Evolutionary conservation across 2,888 invertebrate genomes (phyloP).

Genomic region (Epiblema foenella): DNA sequence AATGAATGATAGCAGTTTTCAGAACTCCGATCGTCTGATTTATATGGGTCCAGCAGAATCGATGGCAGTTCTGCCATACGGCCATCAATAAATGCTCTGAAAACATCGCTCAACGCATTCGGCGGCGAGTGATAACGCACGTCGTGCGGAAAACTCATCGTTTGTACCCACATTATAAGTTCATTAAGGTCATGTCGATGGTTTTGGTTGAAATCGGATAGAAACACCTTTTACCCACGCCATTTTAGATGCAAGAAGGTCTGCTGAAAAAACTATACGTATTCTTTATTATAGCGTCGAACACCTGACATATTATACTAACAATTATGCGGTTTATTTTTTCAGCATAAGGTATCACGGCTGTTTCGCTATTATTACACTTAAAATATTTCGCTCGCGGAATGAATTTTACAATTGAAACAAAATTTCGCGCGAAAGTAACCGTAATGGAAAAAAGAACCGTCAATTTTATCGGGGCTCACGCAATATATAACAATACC

Average conservation of each 20-base stretch:
- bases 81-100: conserved; percentile 72
- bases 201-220: conserved; percentile 9
- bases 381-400: conserved; percentile 26
- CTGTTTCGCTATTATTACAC: background rate
- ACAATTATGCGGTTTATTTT: no score
- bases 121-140: conserved; percentile 45
- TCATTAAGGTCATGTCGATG: conserved; percentile 15
- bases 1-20: conserved; percentile 72
- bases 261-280: no score
- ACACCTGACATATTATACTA: no score
- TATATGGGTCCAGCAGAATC: conserved; percentile 69
- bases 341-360: no score
- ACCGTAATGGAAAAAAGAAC: conserved; percentile 45
- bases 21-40: conserved; percentile 63
- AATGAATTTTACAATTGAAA: conserved; percentile 11
- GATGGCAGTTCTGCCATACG: conserved; percentile 62
- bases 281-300: no score
- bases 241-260: no score
- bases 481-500: conserved; percentile 62
- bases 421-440: conserved; percentile 20
- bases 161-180: conserved; percentile 35
- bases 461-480: conserved; percentile 55
- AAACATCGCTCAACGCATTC: conserved; percentile 59
- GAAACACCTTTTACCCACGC: background rate
- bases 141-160: conserved; percentile 25